Evolutionary conservation across 1,140 invertebrate genomes (phyloP).

Genomic region (Bombus sylvicola): DNA sequence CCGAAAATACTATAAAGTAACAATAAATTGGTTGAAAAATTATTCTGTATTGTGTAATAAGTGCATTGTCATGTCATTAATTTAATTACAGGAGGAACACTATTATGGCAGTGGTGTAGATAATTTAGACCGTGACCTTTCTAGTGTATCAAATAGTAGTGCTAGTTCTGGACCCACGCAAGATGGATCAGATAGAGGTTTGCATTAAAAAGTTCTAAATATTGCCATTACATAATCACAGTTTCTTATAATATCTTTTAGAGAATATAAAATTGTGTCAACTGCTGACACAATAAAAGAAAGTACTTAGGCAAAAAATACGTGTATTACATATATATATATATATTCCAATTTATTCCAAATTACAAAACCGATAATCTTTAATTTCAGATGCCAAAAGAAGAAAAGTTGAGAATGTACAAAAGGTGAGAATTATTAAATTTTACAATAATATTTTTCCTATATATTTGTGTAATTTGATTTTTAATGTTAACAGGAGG

Average conservation of each 20-base stretch:
- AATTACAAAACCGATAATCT: conserved; percentile 22
- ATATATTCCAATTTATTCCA: not conserved
- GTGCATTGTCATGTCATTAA: not conserved
- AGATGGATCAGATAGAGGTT: conserved; percentile 84
- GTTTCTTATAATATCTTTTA: conserved; percentile 17
- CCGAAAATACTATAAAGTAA: conserved; percentile 82
- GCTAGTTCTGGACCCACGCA: conserved; percentile 79
- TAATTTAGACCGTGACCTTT: conserved; percentile 82
- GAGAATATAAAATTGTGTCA: not conserved
- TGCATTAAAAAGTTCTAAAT: conserved; percentile 31
- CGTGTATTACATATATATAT: not conserved
- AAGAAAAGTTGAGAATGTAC: conserved; percentile 89
- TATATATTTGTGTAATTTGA: not conserved
- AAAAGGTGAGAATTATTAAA: conserved; percentile 87
- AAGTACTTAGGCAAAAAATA: not conserved
- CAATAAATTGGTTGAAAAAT: not conserved
- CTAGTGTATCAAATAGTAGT: conserved; percentile 83
- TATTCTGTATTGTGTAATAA: not conserved
- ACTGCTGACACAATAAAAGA: not conserved
- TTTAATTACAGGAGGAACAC: conserved; percentile 82
- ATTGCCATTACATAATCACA: not conserved
- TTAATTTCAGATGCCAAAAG: conserved; percentile 86
- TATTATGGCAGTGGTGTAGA: conserved; percentile 79
- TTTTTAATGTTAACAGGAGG: conserved; percentile 73
- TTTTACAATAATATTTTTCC: conserved; percentile 44